Percentiles rank a stretch among this genome's conserved stretches.
phyloP scores from a whole-genome alignment of 2,888 invertebrate species.

The Saturnia pavonia region DNA sequence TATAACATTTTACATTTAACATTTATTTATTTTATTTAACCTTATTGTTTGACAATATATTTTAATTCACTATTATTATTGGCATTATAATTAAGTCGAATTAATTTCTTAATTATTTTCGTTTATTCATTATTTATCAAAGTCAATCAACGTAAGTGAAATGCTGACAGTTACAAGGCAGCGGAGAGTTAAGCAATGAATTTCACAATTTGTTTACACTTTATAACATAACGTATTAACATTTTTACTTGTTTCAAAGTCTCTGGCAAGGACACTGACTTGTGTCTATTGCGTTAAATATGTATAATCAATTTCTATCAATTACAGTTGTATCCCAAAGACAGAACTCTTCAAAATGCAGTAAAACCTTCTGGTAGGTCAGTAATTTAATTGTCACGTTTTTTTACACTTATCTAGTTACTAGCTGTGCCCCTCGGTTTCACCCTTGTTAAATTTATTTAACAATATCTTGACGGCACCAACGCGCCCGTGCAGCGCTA shows the following conservation, averaged over 20 bases:
- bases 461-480: too few species aligned
- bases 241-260: not conserved
- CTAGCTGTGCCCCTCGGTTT: too few species aligned
- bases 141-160: not conserved
- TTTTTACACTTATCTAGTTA: too few species aligned
- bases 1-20: too few species aligned
- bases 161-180: not conserved
- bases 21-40: too few species aligned
- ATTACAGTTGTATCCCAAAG: too few species aligned
- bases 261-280: not conserved
- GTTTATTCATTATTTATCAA: not conserved
- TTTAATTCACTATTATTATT: not conserved
- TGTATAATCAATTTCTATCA: not conserved
- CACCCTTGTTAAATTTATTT: too few species aligned
- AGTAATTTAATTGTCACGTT: too few species aligned
- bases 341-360: too few species aligned
- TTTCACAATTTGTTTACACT: conserved; percentile 3
- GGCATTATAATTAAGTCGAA: not conserved
- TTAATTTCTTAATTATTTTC: not conserved
- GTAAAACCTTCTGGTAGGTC: too few species aligned
- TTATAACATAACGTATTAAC: not conserved
- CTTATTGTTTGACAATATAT: too few species aligned
- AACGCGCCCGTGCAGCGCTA: too few species aligned
- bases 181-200: not conserved
- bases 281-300: not conserved